Evolutionary conservation across 2,888 invertebrate species (phyloP).

Genomic region (Amiota minor): DNA sequence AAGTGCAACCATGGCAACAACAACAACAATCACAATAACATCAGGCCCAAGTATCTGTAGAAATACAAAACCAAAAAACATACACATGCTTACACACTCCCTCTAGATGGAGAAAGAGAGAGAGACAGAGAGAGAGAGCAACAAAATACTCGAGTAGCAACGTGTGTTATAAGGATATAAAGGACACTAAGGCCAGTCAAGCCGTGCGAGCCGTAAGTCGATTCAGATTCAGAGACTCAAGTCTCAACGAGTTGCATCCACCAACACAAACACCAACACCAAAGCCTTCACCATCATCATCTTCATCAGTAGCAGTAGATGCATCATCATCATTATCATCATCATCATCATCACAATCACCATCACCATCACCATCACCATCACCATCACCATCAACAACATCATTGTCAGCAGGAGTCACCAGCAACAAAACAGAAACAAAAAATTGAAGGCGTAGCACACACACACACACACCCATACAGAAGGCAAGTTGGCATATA

Average conservation of each 20-base stretch:
- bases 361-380: constrained; percentile 14
- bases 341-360: background rate
- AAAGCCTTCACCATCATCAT: background rate
- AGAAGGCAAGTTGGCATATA: background rate
- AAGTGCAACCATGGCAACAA: constrained; percentile 45
- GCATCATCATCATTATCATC: too few species aligned
- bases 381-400: too few species aligned
- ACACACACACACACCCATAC: background rate
- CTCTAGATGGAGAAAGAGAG: too few species aligned
- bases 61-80: constrained; percentile 2
- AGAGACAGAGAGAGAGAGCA: too few species aligned
- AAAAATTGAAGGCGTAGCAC: background rate
- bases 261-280: background rate
- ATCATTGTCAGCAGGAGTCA: constrained; percentile 26
- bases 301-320: too few species aligned
- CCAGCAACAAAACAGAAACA: constrained; percentile 14
- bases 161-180: background rate
- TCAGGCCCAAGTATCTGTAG: background rate
- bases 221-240: too few species aligned
- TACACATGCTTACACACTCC: too few species aligned
- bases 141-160: too few species aligned
- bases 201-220: too few species aligned
- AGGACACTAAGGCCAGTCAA: constrained; percentile 14
- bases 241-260: too few species aligned
- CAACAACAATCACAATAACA: constrained; percentile 9